Conservation (phyloP, 2,113 vertebrate genomes). For the Leucopsar rothschildi region DNA sequence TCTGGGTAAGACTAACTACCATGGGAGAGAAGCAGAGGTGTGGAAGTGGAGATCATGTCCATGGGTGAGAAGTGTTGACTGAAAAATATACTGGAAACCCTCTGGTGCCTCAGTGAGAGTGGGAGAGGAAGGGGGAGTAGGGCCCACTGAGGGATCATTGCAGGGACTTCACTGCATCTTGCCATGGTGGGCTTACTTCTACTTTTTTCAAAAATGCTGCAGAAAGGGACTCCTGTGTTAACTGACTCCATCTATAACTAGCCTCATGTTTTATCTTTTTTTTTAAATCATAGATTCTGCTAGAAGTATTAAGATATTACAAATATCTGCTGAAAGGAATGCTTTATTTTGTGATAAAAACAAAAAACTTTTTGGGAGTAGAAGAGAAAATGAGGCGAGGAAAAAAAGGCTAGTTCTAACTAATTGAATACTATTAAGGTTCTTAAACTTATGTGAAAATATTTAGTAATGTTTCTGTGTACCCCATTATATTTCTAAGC, state of each 20-base stretch:
- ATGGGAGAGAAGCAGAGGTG: not conserved
- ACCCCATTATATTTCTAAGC: slow-evolving; percentile 11
- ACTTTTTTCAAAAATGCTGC: not conserved
- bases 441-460: not conserved
- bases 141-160: not conserved
- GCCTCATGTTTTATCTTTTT: not conserved
- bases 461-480: not conserved
- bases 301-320: not conserved
- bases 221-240: not conserved
- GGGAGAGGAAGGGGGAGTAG: not conserved
- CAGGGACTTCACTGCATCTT: not conserved
- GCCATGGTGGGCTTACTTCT: not conserved
- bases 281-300: not conserved
- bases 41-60: not conserved
- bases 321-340: not conserved
- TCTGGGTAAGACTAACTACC: not conserved
- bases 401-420: not conserved
- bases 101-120: not conserved
- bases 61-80: not conserved
- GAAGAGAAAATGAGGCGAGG: fast-evolving
- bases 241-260: not conserved
- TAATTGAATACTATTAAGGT: not conserved
- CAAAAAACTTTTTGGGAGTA: not conserved
- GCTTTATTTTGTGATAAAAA: not conserved
- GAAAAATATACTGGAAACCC: not conserved